phyloP scores from a whole-genome alignment of 2,113 vertebrate genomes.

The Gymnobelideus leadbeateri region DNA sequence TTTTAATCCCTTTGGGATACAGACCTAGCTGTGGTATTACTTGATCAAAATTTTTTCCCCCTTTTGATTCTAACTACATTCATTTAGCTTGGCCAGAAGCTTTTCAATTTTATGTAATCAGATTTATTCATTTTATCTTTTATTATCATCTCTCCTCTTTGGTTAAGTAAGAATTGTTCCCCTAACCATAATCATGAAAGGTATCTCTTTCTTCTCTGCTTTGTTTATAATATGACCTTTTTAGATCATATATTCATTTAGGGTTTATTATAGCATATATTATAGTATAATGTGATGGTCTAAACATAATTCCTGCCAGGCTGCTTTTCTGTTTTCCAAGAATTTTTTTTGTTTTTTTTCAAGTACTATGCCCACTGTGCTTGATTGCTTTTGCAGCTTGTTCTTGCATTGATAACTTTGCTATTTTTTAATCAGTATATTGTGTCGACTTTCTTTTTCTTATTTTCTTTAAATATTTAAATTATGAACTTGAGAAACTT shows the following conservation, averaged over 20 bases:
- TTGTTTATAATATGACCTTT: not conserved
- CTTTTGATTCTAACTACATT: not conserved
- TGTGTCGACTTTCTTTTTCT: too few relatives aligned
- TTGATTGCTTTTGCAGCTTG: too few relatives aligned
- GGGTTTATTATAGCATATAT: not conserved
- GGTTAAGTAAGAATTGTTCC: not conserved
- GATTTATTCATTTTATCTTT: not conserved
- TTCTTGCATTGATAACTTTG: too few relatives aligned
- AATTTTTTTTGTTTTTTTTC: not conserved
- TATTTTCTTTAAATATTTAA: too few relatives aligned
- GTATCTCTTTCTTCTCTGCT: not conserved
- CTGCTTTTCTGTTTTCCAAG: not conserved
- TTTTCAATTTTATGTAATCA: not conserved
- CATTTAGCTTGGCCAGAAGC: not conserved
- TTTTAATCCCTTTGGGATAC: not conserved
- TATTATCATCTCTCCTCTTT: not conserved
- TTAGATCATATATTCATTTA: not conserved
- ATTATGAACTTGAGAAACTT: too few relatives aligned
- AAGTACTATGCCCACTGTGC: too few relatives aligned
- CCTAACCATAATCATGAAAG: not conserved
- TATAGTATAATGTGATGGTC: not conserved
- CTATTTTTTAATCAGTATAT: too few relatives aligned
- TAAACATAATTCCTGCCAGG: not conserved
- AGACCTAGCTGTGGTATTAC: not conserved
- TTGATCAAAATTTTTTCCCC: not conserved